phyloP scores from a whole-genome alignment of 2,888 invertebrate genomes.

The Agapostemon virescens region DNA sequence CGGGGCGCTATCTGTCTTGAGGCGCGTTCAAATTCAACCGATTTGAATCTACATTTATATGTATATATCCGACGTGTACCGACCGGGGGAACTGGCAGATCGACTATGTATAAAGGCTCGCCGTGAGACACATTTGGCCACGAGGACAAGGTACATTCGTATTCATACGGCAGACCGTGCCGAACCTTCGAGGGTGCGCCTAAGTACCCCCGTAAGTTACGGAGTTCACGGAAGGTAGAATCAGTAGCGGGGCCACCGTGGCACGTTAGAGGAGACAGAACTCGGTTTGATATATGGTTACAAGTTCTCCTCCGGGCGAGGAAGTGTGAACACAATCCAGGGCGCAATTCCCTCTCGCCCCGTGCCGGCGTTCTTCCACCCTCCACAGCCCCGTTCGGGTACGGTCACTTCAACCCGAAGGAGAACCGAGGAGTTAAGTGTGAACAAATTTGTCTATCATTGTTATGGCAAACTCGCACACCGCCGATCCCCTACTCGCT shows the following conservation, averaged over 20 bases:
- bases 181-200: conserved; percentile 58
- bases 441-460: conserved; percentile 2
- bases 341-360: conserved; percentile 65
- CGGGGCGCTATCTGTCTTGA: conserved; percentile 21
- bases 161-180: conserved; percentile 64
- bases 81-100: not conserved
- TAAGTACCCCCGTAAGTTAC: conserved; percentile 70
- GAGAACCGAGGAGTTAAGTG: conserved; percentile 42
- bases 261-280: conserved; percentile 69
- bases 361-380: conserved; percentile 20
- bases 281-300: conserved; percentile 73
- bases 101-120: conserved; percentile 20
- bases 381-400: conserved; percentile 16
- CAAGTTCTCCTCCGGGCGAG: conserved; percentile 67
- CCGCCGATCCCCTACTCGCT: not conserved
- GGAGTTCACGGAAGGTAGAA: conserved; percentile 66
- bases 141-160: conserved; percentile 62
- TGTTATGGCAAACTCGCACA: conserved; percentile 2
- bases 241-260: conserved; percentile 60
- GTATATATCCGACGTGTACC: conserved; percentile 4
- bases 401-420: conserved; percentile 50
- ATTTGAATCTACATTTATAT: conserved; percentile 46
- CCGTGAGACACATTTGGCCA: conserved; percentile 51
- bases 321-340: conserved; percentile 72
- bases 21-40: conserved; percentile 36